Evolutionary conservation across 2,113 vertebrate species (phyloP), one percentile per base, ranked within the genome.

Genomic region (Jacana jacana): DNA sequence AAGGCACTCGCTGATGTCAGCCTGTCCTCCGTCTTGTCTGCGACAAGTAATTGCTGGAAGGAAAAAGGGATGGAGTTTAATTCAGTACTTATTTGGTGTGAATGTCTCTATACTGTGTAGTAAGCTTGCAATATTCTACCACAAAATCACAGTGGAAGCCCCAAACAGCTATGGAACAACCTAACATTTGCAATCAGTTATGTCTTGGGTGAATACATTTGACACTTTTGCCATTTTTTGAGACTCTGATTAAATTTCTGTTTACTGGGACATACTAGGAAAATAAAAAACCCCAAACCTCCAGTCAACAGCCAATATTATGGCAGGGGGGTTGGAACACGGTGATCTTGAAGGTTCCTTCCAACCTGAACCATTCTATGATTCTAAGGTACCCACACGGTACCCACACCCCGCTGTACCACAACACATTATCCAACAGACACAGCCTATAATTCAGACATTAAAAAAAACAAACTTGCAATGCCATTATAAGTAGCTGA

Each of bases 21-120:
- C 98, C 95, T 98, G 98, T 37, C 98, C 98, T 88, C 99, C 99
- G 11, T 99, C 99, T 97, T 99, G 98, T 97, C 98, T 99, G 91
- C 99, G 98, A 97, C 99, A 99, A 54, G 99, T 99, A 96, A 99
- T 98, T 76, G 99, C 99, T 99, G 97, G 58, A 98, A 97, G 91
- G 46, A 96, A 97, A 94, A 77, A 82, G 70, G 10, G 54, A 90
- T 30, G 30, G 37, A 82, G 31, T 75, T 61, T 57, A 93, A 42
- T 63, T 64, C 33, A 78, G 22, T 24, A 25, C 7, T 51, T 14
- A 42, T 27, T 52, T 27, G 5, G 11, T 24, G 4, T 6, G 2
- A 93, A 77, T 54, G 63, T 64, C 57, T 80, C 48, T 66, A 64
- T 86, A 96, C 71, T 42, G 7, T 72, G 84, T 61, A 28, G 6